Conservation (phyloP, 2,113 vertebrate genomes). For the Pogonocichla stellata region DNA sequence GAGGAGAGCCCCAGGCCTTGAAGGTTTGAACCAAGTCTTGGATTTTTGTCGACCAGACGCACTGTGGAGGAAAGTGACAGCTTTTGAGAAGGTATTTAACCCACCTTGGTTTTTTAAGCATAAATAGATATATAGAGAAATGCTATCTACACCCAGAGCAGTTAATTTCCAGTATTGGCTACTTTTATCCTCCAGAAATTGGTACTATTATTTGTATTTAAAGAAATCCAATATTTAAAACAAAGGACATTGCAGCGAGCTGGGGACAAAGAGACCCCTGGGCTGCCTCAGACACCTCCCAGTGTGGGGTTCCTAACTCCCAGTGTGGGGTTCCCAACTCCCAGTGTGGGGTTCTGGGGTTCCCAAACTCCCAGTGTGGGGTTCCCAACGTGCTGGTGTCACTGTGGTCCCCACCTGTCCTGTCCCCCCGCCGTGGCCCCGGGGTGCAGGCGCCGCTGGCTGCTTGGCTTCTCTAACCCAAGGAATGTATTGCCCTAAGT, state of each 20-base stretch:
- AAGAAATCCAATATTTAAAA: slow-evolving; percentile 18
- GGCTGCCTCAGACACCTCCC: not conserved
- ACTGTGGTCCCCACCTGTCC: not conserved
- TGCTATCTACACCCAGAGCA: slow-evolving; percentile 24
- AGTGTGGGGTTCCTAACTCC: not conserved
- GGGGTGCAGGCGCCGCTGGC: not conserved
- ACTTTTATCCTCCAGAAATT: slow-evolving; percentile 12
- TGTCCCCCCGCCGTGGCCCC: not conserved
- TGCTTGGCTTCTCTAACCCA: slow-evolving; percentile 25
- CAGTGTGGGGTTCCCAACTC: not conserved
- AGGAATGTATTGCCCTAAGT: slow-evolving; percentile 42
- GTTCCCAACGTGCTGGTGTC: slow-evolving; percentile 16
- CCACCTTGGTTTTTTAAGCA: not conserved
- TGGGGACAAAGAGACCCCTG: not conserved
- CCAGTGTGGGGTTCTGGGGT: not conserved
- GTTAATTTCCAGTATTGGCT: slow-evolving; percentile 40
- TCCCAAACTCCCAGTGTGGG: not conserved
- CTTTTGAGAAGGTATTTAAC: not conserved
- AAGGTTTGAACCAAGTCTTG: not conserved
- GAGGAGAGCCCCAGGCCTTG: not conserved
- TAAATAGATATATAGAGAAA: slow-evolving; percentile 31
- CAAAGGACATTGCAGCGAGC: not conserved
- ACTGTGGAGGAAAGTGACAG: slow-evolving; percentile 52
- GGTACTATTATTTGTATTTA: slow-evolving; percentile 33
- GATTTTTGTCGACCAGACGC: not conserved